Evolutionary conservation across 2,797 vertebrate species (phyloP).

Genomic region (Sebastes minor): DNA sequence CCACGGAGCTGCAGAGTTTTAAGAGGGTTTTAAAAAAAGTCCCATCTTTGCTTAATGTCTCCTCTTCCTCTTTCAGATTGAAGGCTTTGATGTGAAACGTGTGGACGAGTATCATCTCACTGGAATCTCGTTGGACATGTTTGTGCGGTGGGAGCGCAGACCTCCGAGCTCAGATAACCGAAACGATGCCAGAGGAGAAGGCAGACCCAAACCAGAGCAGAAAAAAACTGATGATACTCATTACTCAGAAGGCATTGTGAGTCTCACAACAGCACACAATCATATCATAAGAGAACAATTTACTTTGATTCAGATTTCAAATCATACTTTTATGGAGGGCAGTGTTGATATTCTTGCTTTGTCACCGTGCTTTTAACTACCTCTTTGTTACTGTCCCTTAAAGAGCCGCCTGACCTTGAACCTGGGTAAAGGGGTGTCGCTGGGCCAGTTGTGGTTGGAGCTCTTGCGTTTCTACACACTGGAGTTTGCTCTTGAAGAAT

Average conservation of each 20-base stretch:
- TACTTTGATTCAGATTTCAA: neutral
- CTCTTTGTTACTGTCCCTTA: neutral
- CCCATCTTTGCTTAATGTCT: neutral
- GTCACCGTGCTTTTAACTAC: neutral
- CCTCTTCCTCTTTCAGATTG: conserved; percentile 81
- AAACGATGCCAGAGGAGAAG: conserved; percentile 82
- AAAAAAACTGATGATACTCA: conserved; percentile 77
- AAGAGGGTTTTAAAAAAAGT: neutral
- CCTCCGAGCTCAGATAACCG: conserved; percentile 83
- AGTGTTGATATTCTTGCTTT: neutral
- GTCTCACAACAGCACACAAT: conserved; percentile 25
- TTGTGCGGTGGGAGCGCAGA: conserved; percentile 92
- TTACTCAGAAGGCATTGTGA: conserved; percentile 87
- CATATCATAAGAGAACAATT: neutral
- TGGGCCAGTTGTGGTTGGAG: conserved; percentile 96
- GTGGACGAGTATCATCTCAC: conserved; percentile 95
- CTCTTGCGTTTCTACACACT: conserved; percentile 97
- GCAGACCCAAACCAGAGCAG: conserved; percentile 84
- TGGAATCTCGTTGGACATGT: conserved; percentile 85
- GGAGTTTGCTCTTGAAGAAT: conserved; percentile 96
- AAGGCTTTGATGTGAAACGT: conserved; percentile 92
- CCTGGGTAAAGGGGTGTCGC: conserved; percentile 77
- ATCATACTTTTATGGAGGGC: neutral
- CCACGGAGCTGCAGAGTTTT: neutral
- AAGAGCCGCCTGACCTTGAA: conserved; percentile 86